Conservation (phyloP, 2,888 invertebrate species). For the Agonopterix arenella region DNA sequence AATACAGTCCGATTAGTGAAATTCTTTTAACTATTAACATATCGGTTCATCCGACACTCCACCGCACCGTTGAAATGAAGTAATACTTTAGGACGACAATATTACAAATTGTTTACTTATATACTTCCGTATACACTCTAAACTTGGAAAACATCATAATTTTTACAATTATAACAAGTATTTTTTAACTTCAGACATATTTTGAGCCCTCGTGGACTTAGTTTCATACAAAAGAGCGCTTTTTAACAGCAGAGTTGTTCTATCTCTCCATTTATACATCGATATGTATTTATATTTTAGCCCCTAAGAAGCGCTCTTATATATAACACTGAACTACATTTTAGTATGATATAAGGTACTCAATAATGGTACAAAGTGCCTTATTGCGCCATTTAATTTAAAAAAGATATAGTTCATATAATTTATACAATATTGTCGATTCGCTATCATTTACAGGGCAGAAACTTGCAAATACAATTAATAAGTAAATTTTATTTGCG, state of each 20-base stretch:
- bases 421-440: slow-evolving; percentile 36
- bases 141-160: slow-evolving; percentile 55
- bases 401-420: slow-evolving; percentile 60
- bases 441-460: slow-evolving; percentile 1
- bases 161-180: slow-evolving; percentile 64
- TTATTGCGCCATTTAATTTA: slow-evolving; percentile 41
- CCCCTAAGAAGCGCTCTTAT: too few species aligned
- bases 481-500: too few species aligned
- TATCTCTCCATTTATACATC: too few species aligned
- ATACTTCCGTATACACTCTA: slow-evolving; percentile 41
- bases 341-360: slow-evolving; percentile 35
- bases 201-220: slow-evolving; percentile 35
- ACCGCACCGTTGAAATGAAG: slow-evolving; percentile 6
- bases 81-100: slow-evolving; percentile 32
- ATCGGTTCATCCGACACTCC: slow-evolving; percentile 6
- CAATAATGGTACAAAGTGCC: slow-evolving; percentile 52
- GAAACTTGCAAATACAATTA: too few species aligned
- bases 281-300: too few species aligned
- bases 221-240: slow-evolving; percentile 26
- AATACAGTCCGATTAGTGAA: slow-evolving; percentile 73
- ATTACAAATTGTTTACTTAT: slow-evolving; percentile 34
- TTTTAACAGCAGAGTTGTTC: too few species aligned
- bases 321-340: not conserved
- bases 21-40: slow-evolving; percentile 43
- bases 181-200: slow-evolving; percentile 42